Evolutionary conservation across 92 coral and sea anemone genomes (phyloP).

Genomic region (Zoanthus sociatus): DNA sequence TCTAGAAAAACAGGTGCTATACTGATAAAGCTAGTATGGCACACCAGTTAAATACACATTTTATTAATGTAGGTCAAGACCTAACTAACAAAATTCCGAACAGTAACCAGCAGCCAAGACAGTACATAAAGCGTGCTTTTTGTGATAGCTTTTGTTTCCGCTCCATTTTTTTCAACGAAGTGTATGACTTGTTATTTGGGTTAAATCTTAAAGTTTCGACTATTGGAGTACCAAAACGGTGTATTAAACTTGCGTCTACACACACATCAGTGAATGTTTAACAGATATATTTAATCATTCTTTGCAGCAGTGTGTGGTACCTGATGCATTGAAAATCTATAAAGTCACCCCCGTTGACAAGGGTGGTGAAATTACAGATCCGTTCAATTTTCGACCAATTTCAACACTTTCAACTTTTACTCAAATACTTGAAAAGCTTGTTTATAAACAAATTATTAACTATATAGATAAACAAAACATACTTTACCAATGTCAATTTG

Average conservation of each 20-base stretch:
- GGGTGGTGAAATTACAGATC: constrained; percentile 62
- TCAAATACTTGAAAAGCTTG: constrained; percentile 50
- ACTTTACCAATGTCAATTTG: too few relatives aligned
- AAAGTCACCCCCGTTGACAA: constrained; percentile 61
- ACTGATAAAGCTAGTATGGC: constrained; percentile 64
- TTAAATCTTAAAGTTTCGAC: constrained; percentile 52
- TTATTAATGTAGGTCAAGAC: constrained; percentile 63
- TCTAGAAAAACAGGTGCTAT: constrained; percentile 62
- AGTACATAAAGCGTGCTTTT: constrained; percentile 46
- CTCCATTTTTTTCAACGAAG: constrained; percentile 61
- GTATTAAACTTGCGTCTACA: constrained; percentile 58
- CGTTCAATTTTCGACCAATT: constrained; percentile 61
- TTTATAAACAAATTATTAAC: constrained; percentile 44
- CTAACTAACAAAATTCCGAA: constrained; percentile 65
- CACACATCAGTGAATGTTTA: constrained; percentile 31
- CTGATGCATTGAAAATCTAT: constrained; percentile 55
- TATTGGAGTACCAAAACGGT: constrained; percentile 49
- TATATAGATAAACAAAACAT: constrained; percentile 45
- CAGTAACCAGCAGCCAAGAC: constrained; percentile 42
- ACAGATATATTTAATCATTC: constrained; percentile 45
- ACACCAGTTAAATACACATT: constrained; percentile 60
- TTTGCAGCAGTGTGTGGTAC: constrained; percentile 51
- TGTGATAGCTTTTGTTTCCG: constrained; percentile 66
- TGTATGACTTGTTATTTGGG: constrained; percentile 31
- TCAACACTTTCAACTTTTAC: constrained; percentile 61